A percentile compares a stretch with the other conserved stretches of the same genome.
Conservation (phyloP, 64 coral and sea anemone genomes). For the Montipora efflorescens region DNA sequence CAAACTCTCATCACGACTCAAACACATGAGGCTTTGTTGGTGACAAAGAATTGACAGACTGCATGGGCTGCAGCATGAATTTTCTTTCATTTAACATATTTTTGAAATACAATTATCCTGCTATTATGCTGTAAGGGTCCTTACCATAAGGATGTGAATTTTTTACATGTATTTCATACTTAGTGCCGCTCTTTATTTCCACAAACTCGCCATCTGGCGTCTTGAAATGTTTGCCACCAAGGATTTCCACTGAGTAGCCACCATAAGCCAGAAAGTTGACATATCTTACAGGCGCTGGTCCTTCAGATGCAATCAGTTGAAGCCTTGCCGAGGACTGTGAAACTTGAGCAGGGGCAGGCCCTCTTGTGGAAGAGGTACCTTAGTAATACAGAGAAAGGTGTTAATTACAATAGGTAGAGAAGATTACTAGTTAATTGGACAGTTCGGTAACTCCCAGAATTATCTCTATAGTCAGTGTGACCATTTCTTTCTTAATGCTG, state of each 20-base stretch:
- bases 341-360: neutral
- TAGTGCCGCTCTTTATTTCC: constrained; percentile 35
- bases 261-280: constrained; percentile 22
- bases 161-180: constrained; percentile 53
- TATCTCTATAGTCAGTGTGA: too few relatives aligned
- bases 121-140: neutral
- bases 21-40: too few relatives aligned
- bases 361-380: neutral
- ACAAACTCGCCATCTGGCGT: constrained; percentile 63
- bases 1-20: too few relatives aligned
- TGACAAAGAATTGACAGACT: too few relatives aligned
- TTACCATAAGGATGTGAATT: constrained; percentile 45
- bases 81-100: too few relatives aligned
- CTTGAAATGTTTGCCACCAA: constrained; percentile 55
- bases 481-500: too few relatives aligned
- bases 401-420: too few relatives aligned
- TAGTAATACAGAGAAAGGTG: neutral
- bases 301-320: neutral
- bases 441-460: too few relatives aligned
- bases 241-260: constrained; percentile 38
- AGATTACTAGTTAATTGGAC: neutral
- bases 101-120: neutral
- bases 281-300: neutral
- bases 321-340: neutral
- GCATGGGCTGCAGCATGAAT: too few relatives aligned